Evolutionary conservation across 2,888 invertebrate genomes (phyloP).

Genomic region (Scaptomyza reducta): DNA sequence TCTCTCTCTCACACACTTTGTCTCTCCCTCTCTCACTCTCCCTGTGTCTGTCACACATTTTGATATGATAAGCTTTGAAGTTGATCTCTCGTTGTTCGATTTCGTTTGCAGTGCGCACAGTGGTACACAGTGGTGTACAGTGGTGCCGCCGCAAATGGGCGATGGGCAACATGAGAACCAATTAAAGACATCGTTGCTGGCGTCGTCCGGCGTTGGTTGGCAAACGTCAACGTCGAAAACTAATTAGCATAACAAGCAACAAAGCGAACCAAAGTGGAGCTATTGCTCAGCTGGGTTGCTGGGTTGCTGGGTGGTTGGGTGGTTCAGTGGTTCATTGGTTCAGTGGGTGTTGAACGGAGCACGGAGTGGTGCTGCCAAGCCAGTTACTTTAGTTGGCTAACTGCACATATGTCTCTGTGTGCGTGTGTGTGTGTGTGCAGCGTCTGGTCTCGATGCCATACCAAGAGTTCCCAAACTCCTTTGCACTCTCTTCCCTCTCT

Average conservation of each 20-base stretch:
- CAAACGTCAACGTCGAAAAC: slow-evolving; percentile 81
- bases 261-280: slow-evolving; percentile 47
- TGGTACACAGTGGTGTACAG: too few relatives aligned
- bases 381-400: slow-evolving; percentile 29
- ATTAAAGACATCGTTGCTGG: slow-evolving; percentile 78
- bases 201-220: slow-evolving; percentile 56
- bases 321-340: slow-evolving; percentile 4
- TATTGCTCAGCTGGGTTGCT: slow-evolving; percentile 22
- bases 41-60: background rate
- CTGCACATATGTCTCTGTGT: slow-evolving; percentile 1
- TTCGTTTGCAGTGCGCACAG: too few relatives aligned
- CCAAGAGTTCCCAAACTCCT: slow-evolving; percentile 6
- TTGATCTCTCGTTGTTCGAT: background rate
- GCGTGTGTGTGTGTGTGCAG: slow-evolving; percentile 10
- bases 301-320: slow-evolving; percentile 26
- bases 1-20: background rate
- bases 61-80: background rate
- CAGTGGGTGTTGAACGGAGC: slow-evolving; percentile 9
- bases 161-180: slow-evolving; percentile 81
- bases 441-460: slow-evolving; percentile 25
- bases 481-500: background rate
- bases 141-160: slow-evolving; percentile 24
- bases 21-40: background rate
- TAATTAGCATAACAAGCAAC: slow-evolving; percentile 82
- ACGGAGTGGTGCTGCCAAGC: slow-evolving; percentile 39